Evolutionary conservation across 2,113 vertebrate genomes (phyloP).

Genomic region (Camelus bactrianus): DNA sequence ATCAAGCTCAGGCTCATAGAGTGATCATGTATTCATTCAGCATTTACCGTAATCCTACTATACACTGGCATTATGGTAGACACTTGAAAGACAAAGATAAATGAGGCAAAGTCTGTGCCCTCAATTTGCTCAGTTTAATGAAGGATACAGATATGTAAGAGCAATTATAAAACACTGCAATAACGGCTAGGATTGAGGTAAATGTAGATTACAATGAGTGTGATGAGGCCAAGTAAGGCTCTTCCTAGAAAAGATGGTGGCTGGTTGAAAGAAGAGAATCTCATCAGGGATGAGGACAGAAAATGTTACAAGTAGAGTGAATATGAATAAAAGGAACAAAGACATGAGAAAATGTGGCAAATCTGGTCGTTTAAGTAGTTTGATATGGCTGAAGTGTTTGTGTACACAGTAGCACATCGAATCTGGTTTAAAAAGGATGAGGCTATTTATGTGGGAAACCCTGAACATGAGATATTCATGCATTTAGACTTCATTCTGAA

Average conservation of each 20-base stretch:
- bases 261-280: background rate
- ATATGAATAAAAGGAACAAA: background rate
- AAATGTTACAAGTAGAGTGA: background rate
- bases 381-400: background rate
- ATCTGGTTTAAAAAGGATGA: background rate
- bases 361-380: background rate
- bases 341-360: background rate
- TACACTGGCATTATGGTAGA: background rate
- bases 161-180: background rate
- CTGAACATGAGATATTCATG: background rate
- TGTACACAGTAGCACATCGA: background rate
- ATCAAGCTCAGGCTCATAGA: background rate
- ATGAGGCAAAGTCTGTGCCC: background rate
- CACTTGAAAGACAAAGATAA: conserved; percentile 1
- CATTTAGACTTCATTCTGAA: conserved; percentile 4
- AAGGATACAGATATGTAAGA: background rate
- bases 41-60: background rate
- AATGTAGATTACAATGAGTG: background rate
- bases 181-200: background rate
- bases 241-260: conserved; percentile 2
- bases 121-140: conserved; percentile 12
- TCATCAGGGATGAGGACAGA: background rate
- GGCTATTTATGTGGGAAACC: background rate
- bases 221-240: background rate
- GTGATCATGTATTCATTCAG: background rate